Conservation (phyloP, 2,797 vertebrate species). For the Synaphobranchus kaupii region DNA sequence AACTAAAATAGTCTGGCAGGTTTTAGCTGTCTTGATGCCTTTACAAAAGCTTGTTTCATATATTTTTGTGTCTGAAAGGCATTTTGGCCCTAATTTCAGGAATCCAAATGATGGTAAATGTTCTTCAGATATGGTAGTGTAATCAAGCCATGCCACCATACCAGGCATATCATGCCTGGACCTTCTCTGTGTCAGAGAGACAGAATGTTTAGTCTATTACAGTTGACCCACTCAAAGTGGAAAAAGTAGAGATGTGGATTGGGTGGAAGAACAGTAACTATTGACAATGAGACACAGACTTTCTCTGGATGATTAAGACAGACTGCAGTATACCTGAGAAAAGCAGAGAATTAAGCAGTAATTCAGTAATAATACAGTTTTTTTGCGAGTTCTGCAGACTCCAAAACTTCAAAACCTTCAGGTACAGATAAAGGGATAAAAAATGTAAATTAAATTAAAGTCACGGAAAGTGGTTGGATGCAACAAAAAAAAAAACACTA, state of each 20-base stretch:
- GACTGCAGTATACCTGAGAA: neutral
- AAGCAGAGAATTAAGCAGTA: neutral
- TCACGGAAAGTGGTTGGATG: too few species aligned
- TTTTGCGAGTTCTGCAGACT: neutral
- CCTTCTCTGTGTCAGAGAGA: neutral
- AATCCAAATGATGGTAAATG: neutral
- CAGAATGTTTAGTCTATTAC: conserved; percentile 27
- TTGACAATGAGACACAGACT: neutral
- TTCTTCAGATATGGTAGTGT: neutral
- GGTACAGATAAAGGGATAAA: neutral
- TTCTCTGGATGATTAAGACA: neutral
- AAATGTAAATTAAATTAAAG: too few species aligned
- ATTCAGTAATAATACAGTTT: neutral
- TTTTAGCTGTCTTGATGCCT: neutral
- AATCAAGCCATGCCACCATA: neutral
- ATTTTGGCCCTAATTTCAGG: neutral
- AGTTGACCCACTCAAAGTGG: neutral
- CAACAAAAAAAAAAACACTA: too few species aligned
- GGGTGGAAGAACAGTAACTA: neutral
- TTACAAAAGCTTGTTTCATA: neutral
- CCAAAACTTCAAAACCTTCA: neutral
- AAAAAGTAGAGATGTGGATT: neutral
- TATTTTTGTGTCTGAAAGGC: neutral
- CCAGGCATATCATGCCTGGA: neutral
- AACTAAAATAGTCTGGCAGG: neutral